Base-by-base conservation (phyloP, 2,113 vertebrate species). In the Zosterops hypoxanthus region DNA sequence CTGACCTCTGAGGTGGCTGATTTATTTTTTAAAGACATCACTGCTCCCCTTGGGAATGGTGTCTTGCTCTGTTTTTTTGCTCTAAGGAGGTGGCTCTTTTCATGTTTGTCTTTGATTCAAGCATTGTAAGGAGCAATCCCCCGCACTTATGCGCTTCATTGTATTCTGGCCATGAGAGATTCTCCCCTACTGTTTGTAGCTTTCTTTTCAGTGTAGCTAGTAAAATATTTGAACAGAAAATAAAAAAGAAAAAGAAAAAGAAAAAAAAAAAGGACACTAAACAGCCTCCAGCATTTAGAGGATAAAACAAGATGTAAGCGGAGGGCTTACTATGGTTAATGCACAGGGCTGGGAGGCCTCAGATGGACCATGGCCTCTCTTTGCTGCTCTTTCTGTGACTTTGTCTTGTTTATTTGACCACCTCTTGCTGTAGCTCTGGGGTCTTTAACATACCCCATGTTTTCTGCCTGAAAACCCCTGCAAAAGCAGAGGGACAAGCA, bases 71-170 rank as follows among this genome's bases (percentile, higher is more conserved):
- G 95, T 92, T 95, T 96, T 39, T 94, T 75, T 92, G 85, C 93
- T 95, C 60, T 71, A 56, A 93, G 94, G 88, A 96, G 70, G 68
- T 24, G 86, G 76, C 52, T 95, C 94, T 94, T 96, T 96, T 96
- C 72, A 95, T 94, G 92, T 93, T 96, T 96, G 90, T 86, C 95
- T 96, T 97, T 96, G 95, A 97, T 96, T 93, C 79, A 90, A 86
- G 53, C 80, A 75, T 86, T 97, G 95, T 93, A 94, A 96, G 90
- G 85, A 94, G 79, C 94, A 96, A 92, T 96, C 93, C 92, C 79
- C 92, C 7, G 4, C 88, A 95, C 79, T 97, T 95, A 94, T 0
- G 52, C 0, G 8, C 76, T 86, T 94, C 95, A 96, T 96, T 97
- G 94, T 97, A 93, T 92, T 97, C 94, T 81, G 60, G 36, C 93